Base-by-base conservation (phyloP, 2,113 vertebrate species). In the Pachycephala philippinensis region DNA sequence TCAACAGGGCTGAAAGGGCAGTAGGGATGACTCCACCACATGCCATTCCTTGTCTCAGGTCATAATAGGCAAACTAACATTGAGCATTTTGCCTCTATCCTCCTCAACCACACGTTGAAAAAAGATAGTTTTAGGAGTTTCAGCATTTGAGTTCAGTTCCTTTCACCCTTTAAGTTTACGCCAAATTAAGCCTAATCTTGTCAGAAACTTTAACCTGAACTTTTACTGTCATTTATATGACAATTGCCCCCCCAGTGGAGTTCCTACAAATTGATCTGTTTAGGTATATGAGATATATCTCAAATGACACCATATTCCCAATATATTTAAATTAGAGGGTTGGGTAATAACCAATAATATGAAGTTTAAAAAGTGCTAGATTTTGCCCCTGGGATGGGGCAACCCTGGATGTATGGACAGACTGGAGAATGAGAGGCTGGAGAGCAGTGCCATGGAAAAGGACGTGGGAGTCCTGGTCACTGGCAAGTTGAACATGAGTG, bases 381-480 rank as follows among this genome's bases (percentile, higher is more conserved):
- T 69, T 76, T 54, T 69, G 4, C 15, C 19, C 3, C 8, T 61
- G 47, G 11, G 7, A 27, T 11, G 31, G 20, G 24, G 2, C 24
- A 53, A 6, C 6, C 16, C 11, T 35, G 22, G 11, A 13, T 35
- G 2, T 26, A 60, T 1, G 1, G 3, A 26, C 11, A 47, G 53
- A n/a, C 20, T 40, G 61, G 9, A 7, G 20, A 68, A 40, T 35
- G 20, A 35, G 45, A 12, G 5, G 24, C 9, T 53, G 39, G 24
- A 60, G 0, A 53, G 7, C 15, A 75, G 24, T 2, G 11, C 2
- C 4, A 4, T 0, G 0, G 45, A 53, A 60, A 82, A 16, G 6
- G 0, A 26, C 13, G 13, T 30, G 39, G 3, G 3, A 5, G 1
- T 74, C 7, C 10, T 39, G 37, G 9, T 12, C 0, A 0, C 6